These are phyloP conservation scores for Callipepla squamata DNA, from an alignment of 2,113 vertebrate species.

Conservation along the genomic window DNA sequence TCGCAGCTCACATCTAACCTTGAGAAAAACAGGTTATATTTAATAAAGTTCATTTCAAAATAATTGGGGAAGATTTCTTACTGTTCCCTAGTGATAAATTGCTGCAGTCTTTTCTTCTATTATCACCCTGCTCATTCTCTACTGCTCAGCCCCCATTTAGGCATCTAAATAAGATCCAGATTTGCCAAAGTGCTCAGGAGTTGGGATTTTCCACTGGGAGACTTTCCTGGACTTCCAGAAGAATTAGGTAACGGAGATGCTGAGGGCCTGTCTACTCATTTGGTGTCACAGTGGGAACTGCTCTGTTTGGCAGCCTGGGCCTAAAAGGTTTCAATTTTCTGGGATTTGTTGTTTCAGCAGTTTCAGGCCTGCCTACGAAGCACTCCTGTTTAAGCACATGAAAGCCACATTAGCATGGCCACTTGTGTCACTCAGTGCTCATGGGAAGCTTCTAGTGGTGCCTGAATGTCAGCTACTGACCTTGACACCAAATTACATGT, in stretches of 20 bases:
- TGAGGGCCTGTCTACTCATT: not conserved
- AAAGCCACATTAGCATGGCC: rapidly evolving
- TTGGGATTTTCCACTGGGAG: constrained; percentile 7
- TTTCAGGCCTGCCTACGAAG: not conserved
- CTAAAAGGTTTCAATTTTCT: constrained; percentile 44
- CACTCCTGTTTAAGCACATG: not conserved
- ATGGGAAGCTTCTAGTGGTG: not conserved
- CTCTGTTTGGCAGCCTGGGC: constrained; percentile 22
- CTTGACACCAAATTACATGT: not conserved
- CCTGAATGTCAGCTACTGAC: not conserved
- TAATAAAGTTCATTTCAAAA: not conserved
- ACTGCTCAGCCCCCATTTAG: not conserved
- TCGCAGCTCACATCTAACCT: rapidly evolving
- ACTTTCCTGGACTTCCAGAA: constrained; percentile 36
- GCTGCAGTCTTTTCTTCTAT: constrained; percentile 49
- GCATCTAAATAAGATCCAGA: constrained; percentile 67
- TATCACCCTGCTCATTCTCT: constrained; percentile 41
- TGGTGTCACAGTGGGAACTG: not conserved
- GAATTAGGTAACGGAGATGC: constrained; percentile 46
- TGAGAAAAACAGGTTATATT: not conserved
- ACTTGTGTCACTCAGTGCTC: not conserved
- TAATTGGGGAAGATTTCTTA: not conserved
- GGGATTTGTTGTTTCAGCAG: not conserved
- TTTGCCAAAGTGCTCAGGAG: constrained; percentile 42
- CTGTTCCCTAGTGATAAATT: constrained; percentile 34